Percentiles rank a stretch among this genome's conserved stretches.
These are phyloP conservation scores for Drosophila nigritarsus DNA, from an alignment of 2,888 invertebrate species.

Conservation along the genomic window DNA sequence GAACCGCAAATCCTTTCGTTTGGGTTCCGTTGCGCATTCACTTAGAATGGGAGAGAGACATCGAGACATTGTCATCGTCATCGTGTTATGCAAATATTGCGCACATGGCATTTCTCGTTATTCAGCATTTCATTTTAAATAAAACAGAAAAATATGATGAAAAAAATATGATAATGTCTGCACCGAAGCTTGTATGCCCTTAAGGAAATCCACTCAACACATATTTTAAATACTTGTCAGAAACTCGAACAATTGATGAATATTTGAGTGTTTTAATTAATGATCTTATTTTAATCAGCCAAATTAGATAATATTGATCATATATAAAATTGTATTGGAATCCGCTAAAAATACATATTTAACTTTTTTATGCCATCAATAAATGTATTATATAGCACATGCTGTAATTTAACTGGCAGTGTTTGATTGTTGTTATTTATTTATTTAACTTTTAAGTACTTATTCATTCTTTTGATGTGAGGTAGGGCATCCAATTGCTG, in stretches of 20 bases:
- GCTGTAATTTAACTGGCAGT: not conserved
- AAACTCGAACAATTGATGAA: not conserved
- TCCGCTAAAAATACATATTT: not conserved
- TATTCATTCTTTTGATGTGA: not conserved
- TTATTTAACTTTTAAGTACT: not conserved
- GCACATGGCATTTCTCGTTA: slow-evolving; percentile 45
- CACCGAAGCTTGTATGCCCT: slow-evolving; percentile 11
- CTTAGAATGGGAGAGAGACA: slow-evolving; percentile 39
- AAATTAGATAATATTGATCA: not conserved
- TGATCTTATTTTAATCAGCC: not conserved
- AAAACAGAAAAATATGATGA: slow-evolving; percentile 16
- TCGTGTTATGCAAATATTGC: slow-evolving; percentile 72
- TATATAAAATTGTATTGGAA: not conserved
- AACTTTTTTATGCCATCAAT: not conserved
- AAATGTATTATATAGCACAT: not conserved
- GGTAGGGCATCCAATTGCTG: not conserved
- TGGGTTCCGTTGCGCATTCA: slow-evolving; percentile 51
- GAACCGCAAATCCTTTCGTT: slow-evolving; percentile 65
- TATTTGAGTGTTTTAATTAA: not conserved
- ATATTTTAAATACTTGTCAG: not conserved
- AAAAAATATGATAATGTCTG: not conserved
- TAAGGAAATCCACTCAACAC: not conserved
- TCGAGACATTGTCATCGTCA: slow-evolving; percentile 53
- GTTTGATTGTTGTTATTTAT: not conserved
- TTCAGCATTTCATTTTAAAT: slow-evolving; percentile 23